These are phyloP conservation scores for Anagrus nilaparvatae DNA, from an alignment of 1,140 invertebrate species.

Conservation along the genomic window DNA sequence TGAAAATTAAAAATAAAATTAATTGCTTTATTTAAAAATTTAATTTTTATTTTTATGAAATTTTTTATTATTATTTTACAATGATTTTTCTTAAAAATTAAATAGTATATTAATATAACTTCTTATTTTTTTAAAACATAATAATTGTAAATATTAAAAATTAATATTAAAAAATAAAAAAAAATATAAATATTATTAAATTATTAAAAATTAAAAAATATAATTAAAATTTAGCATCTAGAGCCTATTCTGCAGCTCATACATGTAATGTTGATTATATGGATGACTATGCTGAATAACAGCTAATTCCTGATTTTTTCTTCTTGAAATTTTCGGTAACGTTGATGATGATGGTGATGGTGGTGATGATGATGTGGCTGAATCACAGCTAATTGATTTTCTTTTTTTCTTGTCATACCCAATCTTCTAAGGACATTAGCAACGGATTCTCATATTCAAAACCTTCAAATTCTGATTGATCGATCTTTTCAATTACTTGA, in stretches of 20 bases:
- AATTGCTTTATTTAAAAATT: too few relatives aligned
- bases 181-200: too few relatives aligned
- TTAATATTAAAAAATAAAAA: too few relatives aligned
- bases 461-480: conserved; percentile 98
- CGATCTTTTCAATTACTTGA: conserved; percentile 91
- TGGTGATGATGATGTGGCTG: conserved; percentile 39
- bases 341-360: conserved; percentile 26
- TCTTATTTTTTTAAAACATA: too few relatives aligned
- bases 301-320: conserved; percentile 1
- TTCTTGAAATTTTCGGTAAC: background rate
- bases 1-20: too few relatives aligned
- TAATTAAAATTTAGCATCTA: conserved; percentile 32
- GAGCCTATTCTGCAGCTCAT: conserved; percentile 33
- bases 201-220: too few relatives aligned
- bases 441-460: conserved; percentile 99
- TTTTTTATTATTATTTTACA: too few relatives aligned
- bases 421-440: conserved; percentile 95
- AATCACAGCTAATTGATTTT: conserved; percentile 12
- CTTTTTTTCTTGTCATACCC: conserved; percentile 77
- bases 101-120: too few relatives aligned
- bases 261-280: conserved; percentile 30
- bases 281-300: conserved; percentile 17
- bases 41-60: too few relatives aligned
- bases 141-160: too few relatives aligned
- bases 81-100: too few relatives aligned